Percentiles rank a stretch among this genome's conserved stretches.
phyloP scores from a whole-genome alignment of 2,888 invertebrate species.

The Tortrix viridana region DNA sequence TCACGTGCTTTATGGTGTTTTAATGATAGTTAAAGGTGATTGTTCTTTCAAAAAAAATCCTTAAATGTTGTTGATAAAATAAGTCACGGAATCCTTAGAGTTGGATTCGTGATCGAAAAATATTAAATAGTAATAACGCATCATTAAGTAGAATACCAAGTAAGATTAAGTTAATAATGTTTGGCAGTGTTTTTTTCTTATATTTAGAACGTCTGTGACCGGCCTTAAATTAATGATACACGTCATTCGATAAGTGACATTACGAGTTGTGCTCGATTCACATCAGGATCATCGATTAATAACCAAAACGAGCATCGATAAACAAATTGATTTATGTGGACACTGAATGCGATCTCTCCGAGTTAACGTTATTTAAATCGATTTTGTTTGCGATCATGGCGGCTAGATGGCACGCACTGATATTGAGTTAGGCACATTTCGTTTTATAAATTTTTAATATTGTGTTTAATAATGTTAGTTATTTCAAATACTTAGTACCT shows the following conservation, averaged over 20 bases:
- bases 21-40: slow-evolving; percentile 23
- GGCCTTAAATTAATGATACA: slow-evolving; percentile 59
- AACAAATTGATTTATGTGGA: slow-evolving; percentile 56
- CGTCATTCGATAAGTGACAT: slow-evolving; percentile 66
- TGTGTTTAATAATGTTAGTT: too few relatives aligned
- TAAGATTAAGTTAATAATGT: too few relatives aligned
- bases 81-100: too few relatives aligned
- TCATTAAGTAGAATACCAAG: too few relatives aligned
- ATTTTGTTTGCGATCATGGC: slow-evolving; percentile 10
- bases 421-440: neutral
- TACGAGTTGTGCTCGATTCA: slow-evolving; percentile 49
- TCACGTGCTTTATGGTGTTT: slow-evolving; percentile 37
- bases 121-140: too few relatives aligned
- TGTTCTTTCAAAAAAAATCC: too few relatives aligned
- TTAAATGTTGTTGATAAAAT: too few relatives aligned
- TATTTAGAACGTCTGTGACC: neutral
- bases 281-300: slow-evolving; percentile 58
- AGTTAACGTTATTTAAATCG: slow-evolving; percentile 24
- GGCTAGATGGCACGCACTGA: slow-evolving; percentile 5
- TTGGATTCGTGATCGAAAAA: too few relatives aligned
- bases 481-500: too few relatives aligned
- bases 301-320: slow-evolving; percentile 54
- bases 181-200: too few relatives aligned
- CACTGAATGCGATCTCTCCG: slow-evolving; percentile 23
- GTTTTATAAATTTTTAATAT: neutral